A percentile compares a stretch with the other conserved stretches of the same genome.
These are phyloP conservation scores for Stegastes partitus DNA, from an alignment of 2,113 vertebrate genomes.

Conservation along the genomic window DNA sequence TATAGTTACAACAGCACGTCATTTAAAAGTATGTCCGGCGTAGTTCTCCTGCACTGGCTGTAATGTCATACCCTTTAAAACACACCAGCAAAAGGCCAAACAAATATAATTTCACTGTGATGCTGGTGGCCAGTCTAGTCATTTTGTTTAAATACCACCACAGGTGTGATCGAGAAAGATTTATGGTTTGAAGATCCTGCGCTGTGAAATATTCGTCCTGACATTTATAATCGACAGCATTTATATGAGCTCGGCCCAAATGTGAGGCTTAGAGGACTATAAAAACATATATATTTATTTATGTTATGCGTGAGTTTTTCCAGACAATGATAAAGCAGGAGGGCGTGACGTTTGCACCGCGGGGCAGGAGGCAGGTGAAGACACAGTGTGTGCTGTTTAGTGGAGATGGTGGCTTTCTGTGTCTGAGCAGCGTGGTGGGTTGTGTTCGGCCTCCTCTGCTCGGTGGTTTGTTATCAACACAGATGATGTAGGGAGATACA, in stretches of 20 bases:
- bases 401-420: slow-evolving; percentile 39
- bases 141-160: slow-evolving; percentile 77
- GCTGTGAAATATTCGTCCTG: slow-evolving; percentile 71
- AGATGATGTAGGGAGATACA: slow-evolving; percentile 73
- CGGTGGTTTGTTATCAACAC: slow-evolving; percentile 72
- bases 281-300: slow-evolving; percentile 18
- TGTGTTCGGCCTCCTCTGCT: slow-evolving; percentile 55
- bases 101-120: slow-evolving; percentile 72
- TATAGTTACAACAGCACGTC: slow-evolving; percentile 54
- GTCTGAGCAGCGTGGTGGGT: slow-evolving; percentile 39
- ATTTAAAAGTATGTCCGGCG: slow-evolving; percentile 57
- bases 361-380: slow-evolving; percentile 55
- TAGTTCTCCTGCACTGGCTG: slow-evolving; percentile 50
- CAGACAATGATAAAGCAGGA: slow-evolving; percentile 54
- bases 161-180: slow-evolving; percentile 71
- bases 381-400: slow-evolving; percentile 46
- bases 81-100: slow-evolving; percentile 73
- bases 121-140: slow-evolving; percentile 46
- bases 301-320: slow-evolving; percentile 11
- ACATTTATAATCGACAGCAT: slow-evolving; percentile 80
- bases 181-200: slow-evolving; percentile 70
- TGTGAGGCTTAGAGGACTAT: slow-evolving; percentile 45
- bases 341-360: slow-evolving; percentile 48
- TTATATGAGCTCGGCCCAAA: slow-evolving; percentile 68
- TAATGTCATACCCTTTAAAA: slow-evolving; percentile 72